Percentiles rank a stretch among this genome's conserved stretches.
phyloP scores from a whole-genome alignment of 2,797 vertebrate species.

The Zenarchopterus dispar region DNA sequence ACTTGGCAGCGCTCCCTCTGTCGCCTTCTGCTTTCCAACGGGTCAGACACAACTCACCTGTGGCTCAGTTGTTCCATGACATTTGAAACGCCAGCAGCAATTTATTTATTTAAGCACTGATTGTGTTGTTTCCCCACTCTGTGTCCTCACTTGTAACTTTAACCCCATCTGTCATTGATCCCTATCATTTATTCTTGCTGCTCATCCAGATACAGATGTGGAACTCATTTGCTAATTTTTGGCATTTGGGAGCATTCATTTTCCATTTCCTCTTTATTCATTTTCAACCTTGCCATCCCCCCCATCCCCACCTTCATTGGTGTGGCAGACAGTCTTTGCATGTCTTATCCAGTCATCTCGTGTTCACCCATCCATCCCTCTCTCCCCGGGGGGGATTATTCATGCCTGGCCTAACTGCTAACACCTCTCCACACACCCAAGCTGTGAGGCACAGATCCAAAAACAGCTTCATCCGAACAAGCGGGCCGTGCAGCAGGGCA shows the following conservation, averaged over 20 bases:
- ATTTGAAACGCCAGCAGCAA: conserved; percentile 14
- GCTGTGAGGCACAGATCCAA: conserved; percentile 46
- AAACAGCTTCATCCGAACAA: conserved; percentile 43
- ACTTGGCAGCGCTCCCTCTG: conserved; percentile 32
- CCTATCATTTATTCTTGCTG: conserved; percentile 10
- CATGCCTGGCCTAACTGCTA: conserved; percentile 58
- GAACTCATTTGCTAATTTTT: background rate
- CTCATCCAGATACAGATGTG: conserved; percentile 6
- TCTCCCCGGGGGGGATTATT: conserved; percentile 57
- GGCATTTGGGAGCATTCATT: conserved; percentile 4
- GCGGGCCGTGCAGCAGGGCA: conserved; percentile 23
- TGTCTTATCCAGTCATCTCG: conserved; percentile 63
- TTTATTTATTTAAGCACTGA: conserved; percentile 27
- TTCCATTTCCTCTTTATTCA: background rate
- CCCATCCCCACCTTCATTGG: conserved; percentile 9
- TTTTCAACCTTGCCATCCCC: background rate
- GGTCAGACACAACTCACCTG: conserved; percentile 45
- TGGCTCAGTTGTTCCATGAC: conserved; percentile 16
- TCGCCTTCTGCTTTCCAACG: conserved; percentile 27
- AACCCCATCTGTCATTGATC: background rate
- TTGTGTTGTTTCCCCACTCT: background rate
- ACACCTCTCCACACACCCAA: conserved; percentile 55
- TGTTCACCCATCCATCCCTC: conserved; percentile 55
- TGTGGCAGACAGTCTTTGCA: conserved; percentile 47
- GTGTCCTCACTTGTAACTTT: no score